Conservation (phyloP, 2,888 invertebrate species). For the Eupithecia vulgata region DNA sequence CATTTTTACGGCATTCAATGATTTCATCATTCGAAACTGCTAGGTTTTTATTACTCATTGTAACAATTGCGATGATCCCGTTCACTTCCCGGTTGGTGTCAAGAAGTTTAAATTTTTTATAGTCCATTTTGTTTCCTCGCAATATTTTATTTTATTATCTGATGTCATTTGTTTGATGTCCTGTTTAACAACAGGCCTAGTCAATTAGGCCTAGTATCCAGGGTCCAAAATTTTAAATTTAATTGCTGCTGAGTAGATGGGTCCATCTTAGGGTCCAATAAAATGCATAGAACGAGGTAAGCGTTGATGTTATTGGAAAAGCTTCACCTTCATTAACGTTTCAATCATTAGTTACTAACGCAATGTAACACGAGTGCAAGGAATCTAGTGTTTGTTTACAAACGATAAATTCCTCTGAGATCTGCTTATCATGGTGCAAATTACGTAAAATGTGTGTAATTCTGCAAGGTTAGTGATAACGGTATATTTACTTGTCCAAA, state of each 20-base stretch:
- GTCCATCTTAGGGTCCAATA: background rate
- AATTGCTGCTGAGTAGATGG: background rate
- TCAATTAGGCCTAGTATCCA: background rate
- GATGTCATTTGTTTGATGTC: background rate
- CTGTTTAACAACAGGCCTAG: background rate
- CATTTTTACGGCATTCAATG: conserved; percentile 28
- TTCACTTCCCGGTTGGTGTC: background rate
- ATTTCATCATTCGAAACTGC: conserved; percentile 38
- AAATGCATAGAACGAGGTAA: background rate
- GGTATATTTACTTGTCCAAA: conserved; percentile 32
- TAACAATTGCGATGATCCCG: background rate
- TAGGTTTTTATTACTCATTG: background rate
- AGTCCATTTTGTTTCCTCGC: background rate
- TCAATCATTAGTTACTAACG: conserved; percentile 13
- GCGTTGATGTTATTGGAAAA: background rate
- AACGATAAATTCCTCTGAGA: conserved; percentile 25
- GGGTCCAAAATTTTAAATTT: background rate
- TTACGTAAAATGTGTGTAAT: conserved; percentile 46
- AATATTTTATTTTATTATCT: background rate
- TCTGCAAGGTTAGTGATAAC: conserved; percentile 47
- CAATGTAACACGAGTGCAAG: conserved; percentile 15
- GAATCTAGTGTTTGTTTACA: conserved; percentile 42
- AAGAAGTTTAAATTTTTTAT: background rate
- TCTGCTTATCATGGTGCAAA: conserved; percentile 38
- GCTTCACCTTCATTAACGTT: background rate